phyloP scores from a whole-genome alignment of 1,140 invertebrate species.

The Drosophila ficusphila region DNA sequence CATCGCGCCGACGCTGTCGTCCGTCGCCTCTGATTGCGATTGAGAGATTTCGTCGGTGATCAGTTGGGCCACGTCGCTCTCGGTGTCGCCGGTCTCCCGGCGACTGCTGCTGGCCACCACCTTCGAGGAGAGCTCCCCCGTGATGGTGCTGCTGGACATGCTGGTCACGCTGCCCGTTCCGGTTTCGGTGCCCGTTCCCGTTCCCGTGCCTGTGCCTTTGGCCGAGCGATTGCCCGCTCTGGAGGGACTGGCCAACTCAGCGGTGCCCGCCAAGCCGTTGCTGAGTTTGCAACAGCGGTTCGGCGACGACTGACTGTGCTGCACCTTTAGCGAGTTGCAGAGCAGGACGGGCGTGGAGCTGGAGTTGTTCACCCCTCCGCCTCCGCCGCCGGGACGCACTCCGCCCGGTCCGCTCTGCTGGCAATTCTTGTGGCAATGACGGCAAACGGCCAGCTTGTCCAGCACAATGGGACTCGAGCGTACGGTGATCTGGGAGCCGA shows the following conservation, averaged over 20 bases:
- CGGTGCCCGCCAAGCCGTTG: slow-evolving; percentile 47
- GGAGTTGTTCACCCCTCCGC: not conserved
- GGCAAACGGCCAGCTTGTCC: slow-evolving; percentile 88
- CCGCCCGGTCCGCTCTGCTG: slow-evolving; percentile 51
- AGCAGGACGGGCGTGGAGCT: slow-evolving; percentile 51
- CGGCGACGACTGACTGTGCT: slow-evolving; percentile 83
- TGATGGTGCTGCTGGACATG: slow-evolving; percentile 80
- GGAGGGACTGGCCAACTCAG: not conserved
- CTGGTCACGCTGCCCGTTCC: slow-evolving; percentile 66
- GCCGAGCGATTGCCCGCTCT: not conserved
- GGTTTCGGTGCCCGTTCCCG: slow-evolving; percentile 36
- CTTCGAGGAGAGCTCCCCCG: slow-evolving; percentile 73
- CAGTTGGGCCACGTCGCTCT: slow-evolving; percentile 81
- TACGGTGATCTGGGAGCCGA: slow-evolving; percentile 86
- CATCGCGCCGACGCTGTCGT: slow-evolving; percentile 73
- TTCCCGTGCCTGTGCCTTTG: slow-evolving; percentile 27
- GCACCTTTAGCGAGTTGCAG: slow-evolving; percentile 81
- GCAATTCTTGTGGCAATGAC: slow-evolving; percentile 90
- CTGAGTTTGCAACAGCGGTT: slow-evolving; percentile 80
- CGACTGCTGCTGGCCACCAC: slow-evolving; percentile 77
- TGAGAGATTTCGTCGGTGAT: slow-evolving; percentile 79
- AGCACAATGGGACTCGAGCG: slow-evolving; percentile 87
- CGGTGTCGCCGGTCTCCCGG: slow-evolving; percentile 78
- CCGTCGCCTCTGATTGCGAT: slow-evolving; percentile 82
- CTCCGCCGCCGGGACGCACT: slow-evolving; percentile 9